Conservation (phyloP, 2,888 invertebrate genomes). For the Aphidoletes aphidimyza region DNA sequence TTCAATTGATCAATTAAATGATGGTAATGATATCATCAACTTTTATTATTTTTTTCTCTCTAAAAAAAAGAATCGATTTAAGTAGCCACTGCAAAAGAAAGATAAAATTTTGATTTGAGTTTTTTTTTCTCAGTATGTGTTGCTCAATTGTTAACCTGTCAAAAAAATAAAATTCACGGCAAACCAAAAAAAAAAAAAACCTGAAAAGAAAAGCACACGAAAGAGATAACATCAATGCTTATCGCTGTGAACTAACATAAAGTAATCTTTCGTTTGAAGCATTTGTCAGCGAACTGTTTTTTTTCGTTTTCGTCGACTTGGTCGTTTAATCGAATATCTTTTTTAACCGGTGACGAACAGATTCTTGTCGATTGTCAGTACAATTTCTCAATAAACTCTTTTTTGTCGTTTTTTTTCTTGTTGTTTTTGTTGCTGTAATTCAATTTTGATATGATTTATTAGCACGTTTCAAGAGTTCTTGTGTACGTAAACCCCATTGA, state of each 20-base stretch:
- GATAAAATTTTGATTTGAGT: no score
- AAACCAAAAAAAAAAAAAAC: neutral
- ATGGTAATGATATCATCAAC: no score
- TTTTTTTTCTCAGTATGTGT: no score
- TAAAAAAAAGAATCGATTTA: no score
- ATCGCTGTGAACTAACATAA: neutral
- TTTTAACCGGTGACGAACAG: neutral
- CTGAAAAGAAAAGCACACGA: neutral
- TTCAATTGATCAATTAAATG: no score
- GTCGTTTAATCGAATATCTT: neutral
- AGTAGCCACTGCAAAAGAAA: no score
- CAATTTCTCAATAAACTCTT: neutral
- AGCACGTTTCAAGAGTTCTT: neutral
- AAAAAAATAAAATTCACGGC: neutral
- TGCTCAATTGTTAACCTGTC: neutral
- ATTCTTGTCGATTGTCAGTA: neutral
- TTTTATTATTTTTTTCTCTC: no score
- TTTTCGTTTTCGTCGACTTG: no score
- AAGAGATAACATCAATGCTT: neutral
- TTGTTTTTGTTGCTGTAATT: no score
- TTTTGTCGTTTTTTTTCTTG: neutral
- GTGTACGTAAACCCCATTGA: neutral
- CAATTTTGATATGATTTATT: slow-evolving; percentile 17
- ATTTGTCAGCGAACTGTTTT: neutral
- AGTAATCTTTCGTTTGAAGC: neutral